A percentile compares a stretch with the other conserved stretches of the same genome.
These are phyloP conservation scores for Dioctria linearis DNA, from an alignment of 2,888 invertebrate genomes.

Conservation along the genomic window DNA sequence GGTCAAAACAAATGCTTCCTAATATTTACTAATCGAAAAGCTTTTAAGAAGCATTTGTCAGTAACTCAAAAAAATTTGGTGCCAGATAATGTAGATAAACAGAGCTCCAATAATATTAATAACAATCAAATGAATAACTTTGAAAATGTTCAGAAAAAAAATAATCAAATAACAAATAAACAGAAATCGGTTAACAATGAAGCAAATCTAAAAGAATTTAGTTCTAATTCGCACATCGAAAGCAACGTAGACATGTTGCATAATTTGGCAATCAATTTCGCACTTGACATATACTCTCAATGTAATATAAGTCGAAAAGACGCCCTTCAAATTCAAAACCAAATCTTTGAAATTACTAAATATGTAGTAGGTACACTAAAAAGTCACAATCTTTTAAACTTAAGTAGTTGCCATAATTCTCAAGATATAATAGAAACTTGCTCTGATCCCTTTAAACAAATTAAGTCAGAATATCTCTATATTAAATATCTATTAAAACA, in stretches of 20 bases:
- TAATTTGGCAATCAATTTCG: no score
- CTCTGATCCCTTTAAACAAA: neutral
- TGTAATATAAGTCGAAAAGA: slow-evolving; percentile 41
- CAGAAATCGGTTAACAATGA: no score
- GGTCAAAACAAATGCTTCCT: slow-evolving; percentile 9
- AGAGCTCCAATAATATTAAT: neutral
- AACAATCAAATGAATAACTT: neutral
- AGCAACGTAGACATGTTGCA: neutral
- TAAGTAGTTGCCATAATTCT: neutral
- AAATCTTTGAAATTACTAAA: neutral
- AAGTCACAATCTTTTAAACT: neutral
- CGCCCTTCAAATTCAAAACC: neutral
- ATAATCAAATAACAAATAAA: neutral
- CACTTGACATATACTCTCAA: no score
- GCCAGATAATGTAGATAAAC: no score
- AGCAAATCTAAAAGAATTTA: no score
- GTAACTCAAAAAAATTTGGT: slow-evolving; percentile 4
- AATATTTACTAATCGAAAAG: slow-evolving; percentile 18
- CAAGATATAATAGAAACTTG: slow-evolving; percentile 6
- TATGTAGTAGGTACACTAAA: neutral
- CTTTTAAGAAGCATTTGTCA: slow-evolving; percentile 25
- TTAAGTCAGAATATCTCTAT: slow-evolving; percentile 18
- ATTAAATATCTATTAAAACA: neutral
- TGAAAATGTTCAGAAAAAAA: no score
- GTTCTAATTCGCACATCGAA: no score